A percentile compares a stretch with the other conserved stretches of the same genome.
These are phyloP conservation scores for Pyrgilauda ruficollis DNA, from an alignment of 2,113 vertebrate genomes.

Conservation along the genomic window DNA sequence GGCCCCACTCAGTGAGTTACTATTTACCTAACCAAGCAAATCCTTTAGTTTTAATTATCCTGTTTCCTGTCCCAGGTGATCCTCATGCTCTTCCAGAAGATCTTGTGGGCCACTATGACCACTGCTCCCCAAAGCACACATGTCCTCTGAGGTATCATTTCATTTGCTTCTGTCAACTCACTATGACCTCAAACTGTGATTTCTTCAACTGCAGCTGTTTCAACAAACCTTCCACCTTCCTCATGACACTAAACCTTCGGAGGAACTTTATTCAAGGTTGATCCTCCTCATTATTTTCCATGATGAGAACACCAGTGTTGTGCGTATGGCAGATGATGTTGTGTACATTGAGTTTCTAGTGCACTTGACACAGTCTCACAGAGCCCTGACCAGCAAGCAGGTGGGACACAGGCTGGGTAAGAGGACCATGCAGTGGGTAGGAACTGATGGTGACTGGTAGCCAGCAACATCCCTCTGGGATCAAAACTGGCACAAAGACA, in stretches of 20 bases:
- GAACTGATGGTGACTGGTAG: background rate
- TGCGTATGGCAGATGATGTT: background rate
- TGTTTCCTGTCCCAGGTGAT: background rate
- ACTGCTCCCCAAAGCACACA: background rate
- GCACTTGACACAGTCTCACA: background rate
- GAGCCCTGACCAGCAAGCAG: fast-evolving
- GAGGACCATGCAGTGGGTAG: background rate
- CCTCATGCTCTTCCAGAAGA: background rate
- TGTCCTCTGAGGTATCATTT: background rate
- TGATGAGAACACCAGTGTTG: background rate
- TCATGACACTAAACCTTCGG: fast-evolving
- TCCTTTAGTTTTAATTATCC: background rate
- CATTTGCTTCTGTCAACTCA: background rate
- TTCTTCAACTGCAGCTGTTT: background rate
- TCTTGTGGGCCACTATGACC: background rate
- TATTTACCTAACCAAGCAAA: background rate
- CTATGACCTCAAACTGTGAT: background rate
- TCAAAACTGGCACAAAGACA: background rate
- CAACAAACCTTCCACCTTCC: background rate
- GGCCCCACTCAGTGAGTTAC: background rate
- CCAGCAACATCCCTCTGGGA: fast-evolving
- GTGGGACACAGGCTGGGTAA: background rate
- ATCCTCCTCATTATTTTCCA: background rate
- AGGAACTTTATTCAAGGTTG: background rate
- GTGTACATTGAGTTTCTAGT: background rate